Conservation (phyloP, 2,888 invertebrate species). For the Drosophila putrida region DNA sequence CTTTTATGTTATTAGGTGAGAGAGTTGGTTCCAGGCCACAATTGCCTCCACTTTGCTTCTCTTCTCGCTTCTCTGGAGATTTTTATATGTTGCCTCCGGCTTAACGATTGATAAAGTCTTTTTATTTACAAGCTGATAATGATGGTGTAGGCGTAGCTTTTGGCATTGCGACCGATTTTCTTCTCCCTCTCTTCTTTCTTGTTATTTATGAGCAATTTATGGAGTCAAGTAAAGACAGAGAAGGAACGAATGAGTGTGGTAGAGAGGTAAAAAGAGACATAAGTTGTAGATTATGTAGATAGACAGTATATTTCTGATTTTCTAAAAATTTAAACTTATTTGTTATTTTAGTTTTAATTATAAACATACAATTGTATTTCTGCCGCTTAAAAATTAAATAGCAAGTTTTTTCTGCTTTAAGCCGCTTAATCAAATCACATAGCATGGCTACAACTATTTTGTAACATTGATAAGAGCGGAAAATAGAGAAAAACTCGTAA, state of each 20-base stretch:
- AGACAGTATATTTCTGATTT: no score
- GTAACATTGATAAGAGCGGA: slow-evolving; percentile 13
- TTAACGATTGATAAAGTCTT: slow-evolving; percentile 78
- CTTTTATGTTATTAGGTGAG: slow-evolving; percentile 83
- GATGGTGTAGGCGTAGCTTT: slow-evolving; percentile 76
- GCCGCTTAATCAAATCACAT: slow-evolving; percentile 9
- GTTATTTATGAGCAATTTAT: slow-evolving; percentile 74
- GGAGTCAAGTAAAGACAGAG: slow-evolving; percentile 11
- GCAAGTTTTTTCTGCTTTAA: slow-evolving; percentile 6
- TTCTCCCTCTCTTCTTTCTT: slow-evolving; percentile 19
- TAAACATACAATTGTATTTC: no score
- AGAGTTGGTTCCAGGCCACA: slow-evolving; percentile 75
- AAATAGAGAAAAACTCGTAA: slow-evolving; percentile 46
- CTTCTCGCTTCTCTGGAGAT: not conserved
- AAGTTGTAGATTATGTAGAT: not conserved
- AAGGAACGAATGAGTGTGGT: not conserved
- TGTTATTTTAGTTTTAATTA: no score
- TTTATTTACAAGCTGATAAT: slow-evolving; percentile 82
- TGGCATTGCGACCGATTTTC: slow-evolving; percentile 59
- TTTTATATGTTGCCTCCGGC: slow-evolving; percentile 54
- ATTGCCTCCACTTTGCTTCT: slow-evolving; percentile 19
- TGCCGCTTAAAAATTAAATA: no score
- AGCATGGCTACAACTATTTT: slow-evolving; percentile 14
- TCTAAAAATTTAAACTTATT: no score
- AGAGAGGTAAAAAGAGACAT: not conserved